Conservation (phyloP, 30 jellyfish, hydroid and myxozoan genomes). For the Turritopsis dohrnii region DNA sequence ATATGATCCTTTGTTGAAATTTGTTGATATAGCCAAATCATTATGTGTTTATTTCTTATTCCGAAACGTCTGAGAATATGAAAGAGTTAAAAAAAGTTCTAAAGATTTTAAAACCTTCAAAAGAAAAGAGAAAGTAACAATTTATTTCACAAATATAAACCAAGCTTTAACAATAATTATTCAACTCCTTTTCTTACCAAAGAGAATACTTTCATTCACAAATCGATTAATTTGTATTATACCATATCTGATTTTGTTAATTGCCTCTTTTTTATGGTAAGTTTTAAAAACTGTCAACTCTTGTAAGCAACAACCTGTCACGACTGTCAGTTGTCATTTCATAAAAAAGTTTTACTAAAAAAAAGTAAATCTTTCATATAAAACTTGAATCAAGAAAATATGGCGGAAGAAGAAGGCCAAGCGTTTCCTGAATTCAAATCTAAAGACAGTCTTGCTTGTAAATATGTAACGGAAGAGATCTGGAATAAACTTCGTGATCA, state of each 20-base stretch:
- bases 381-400: background rate
- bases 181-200: background rate
- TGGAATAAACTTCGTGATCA: slow-evolving; percentile 10
- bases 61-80: too few species aligned
- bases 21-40: too few species aligned
- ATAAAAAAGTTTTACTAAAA: too few species aligned
- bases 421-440: background rate
- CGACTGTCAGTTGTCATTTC: background rate
- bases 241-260: too few species aligned
- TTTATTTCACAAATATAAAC: background rate
- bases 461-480: background rate
- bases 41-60: too few species aligned
- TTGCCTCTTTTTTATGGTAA: too few species aligned
- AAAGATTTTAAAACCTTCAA: too few species aligned
- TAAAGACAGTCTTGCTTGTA: slow-evolving; percentile 1
- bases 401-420: background rate
- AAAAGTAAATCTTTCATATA: background rate
- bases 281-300: background rate
- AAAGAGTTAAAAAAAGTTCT: too few species aligned
- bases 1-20: too few species aligned
- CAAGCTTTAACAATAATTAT: background rate
- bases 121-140: too few species aligned
- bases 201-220: background rate
- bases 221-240: background rate
- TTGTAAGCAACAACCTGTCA: too few species aligned